Percentiles rank a stretch among this genome's conserved stretches.
These are phyloP conservation scores for Stegostoma tigrinum DNA, from an alignment of 2,113 vertebrate genomes.

Conservation along the genomic window DNA sequence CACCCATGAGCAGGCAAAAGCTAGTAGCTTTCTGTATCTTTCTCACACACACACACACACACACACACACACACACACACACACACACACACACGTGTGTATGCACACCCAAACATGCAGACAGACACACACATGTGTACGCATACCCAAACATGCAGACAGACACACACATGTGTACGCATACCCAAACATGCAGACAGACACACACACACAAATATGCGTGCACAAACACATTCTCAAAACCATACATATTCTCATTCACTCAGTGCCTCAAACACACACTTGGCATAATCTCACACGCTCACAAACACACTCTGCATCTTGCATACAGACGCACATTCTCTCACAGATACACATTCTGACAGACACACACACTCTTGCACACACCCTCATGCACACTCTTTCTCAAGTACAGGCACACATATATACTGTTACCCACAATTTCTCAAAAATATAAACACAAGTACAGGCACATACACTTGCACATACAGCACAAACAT, in stretches of 20 bases:
- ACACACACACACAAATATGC: neutral
- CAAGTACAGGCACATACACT: neutral
- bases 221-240: neutral
- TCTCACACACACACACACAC: too few species aligned
- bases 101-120: neutral
- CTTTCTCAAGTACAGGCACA: too few species aligned
- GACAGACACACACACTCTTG: neutral
- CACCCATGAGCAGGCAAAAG: neutral
- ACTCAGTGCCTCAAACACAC: neutral
- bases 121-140: too few species aligned
- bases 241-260: neutral
- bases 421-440: too few species aligned
- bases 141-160: neutral
- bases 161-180: neutral
- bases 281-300: neutral
- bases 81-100: neutral
- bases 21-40: neutral
- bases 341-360: neutral
- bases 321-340: neutral
- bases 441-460: too few species aligned
- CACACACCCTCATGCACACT: neutral
- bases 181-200: too few species aligned
- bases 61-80: neutral
- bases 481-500: neutral
- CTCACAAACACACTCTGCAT: neutral